Base-by-base conservation (phyloP, 2,888 invertebrate genomes). In the Aphidius colemani region DNA sequence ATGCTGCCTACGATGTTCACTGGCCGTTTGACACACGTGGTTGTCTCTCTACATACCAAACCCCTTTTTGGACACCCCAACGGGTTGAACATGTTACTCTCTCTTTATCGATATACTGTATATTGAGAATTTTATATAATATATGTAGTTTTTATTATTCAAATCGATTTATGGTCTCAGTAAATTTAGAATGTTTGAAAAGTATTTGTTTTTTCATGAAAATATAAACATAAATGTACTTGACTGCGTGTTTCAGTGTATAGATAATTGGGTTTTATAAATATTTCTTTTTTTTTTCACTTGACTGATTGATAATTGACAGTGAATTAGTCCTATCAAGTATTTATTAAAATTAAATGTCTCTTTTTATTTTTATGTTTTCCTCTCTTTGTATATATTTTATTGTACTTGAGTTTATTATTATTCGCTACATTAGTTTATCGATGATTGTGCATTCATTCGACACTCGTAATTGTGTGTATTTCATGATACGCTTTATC, bases 391-490 rank as follows among this genome's bases (percentile, higher is more conserved):
- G 61, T 67, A 69, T 67, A 69, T 30, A 30, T 30, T 30, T 30
- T 30, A 30, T 30, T 30, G 30, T 30, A 30, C 30, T 30, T 30
- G 30, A 30, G 30, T 30, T 30, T 75, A 78, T 77, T 77, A 78
- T 79, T 78, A 78, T 79, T 77, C 78, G 77, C 73, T 78, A 79
- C 78, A 79, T 80, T 78, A 77, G 76, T 78, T 79, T 74, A 75
- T 79, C 77, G 76, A 75, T 78, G 76, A 78, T 75, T 72, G 41
- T 64, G 60, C 62, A 49, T 45, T 61, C 65, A 66, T 49, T 65
- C 44, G 59, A 59, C 55, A 53, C 59, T 56, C 49, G 49, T 60
- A 53, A 62, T 61, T 53, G 41, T 41, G 45, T 48, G 39, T 51
- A 45, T 53, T 57, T 18, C 53, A 45, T 50, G 58, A 59, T 56